Percentiles rank a stretch among this genome's conserved stretches.
Evolutionary conservation across 2,113 vertebrate species (phyloP).

Genomic region (Cathartes aura): DNA sequence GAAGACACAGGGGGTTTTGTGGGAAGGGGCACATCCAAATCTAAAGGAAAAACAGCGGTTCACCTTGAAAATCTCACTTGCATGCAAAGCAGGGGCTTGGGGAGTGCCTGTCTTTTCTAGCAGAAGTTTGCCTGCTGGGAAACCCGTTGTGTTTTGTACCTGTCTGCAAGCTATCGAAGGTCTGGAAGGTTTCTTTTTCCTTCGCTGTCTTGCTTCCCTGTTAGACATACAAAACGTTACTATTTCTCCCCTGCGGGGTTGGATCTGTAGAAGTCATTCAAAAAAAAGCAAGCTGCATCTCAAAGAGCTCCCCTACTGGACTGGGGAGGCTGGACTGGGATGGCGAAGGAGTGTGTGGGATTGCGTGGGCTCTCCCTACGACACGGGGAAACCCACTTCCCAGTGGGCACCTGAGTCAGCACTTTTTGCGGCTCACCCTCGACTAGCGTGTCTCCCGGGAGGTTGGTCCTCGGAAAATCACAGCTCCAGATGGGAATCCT

Average conservation of each 20-base stretch:
- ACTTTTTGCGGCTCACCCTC: neutral
- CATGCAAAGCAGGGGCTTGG: neutral
- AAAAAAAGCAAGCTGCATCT: neutral
- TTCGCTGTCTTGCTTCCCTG: neutral
- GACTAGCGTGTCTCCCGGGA: neutral
- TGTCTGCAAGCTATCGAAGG: neutral
- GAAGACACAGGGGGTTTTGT: neutral
- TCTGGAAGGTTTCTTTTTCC: neutral
- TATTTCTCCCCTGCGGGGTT: neutral
- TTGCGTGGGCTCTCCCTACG: neutral
- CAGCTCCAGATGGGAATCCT: neutral
- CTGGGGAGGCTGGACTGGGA: neutral
- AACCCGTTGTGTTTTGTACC: neutral
- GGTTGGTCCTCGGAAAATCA: neutral
- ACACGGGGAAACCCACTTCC: conserved; percentile 8
- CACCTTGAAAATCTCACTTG: conserved; percentile 47
- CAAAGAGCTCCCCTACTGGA: neutral
- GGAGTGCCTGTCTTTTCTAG: neutral
- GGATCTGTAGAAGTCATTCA: neutral
- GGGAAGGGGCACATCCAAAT: neutral
- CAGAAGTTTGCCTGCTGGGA: conserved; percentile 8
- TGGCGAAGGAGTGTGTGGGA: neutral
- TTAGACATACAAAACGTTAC: neutral
- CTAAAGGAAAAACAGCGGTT: neutral
- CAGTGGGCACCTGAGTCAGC: conserved; percentile 13